Evolutionary conservation across 2,113 vertebrate species (phyloP).

Genomic region (Poicephalus meyeri): DNA sequence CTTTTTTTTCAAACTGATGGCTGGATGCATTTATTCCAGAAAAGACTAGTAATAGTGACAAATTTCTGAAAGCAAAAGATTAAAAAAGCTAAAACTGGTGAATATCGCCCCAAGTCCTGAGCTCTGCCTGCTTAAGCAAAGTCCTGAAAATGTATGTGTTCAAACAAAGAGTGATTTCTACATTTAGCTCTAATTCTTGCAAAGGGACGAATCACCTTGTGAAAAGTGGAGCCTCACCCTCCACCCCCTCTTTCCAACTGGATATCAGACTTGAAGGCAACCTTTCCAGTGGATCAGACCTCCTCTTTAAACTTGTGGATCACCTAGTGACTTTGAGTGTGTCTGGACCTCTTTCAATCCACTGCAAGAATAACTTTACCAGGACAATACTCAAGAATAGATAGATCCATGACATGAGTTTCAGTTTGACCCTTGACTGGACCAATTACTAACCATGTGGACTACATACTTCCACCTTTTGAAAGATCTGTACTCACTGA

Average conservation of each 20-base stretch:
- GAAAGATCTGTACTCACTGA: conserved; percentile 60
- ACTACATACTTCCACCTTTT: conserved; percentile 62
- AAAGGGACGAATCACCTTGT: conserved; percentile 68
- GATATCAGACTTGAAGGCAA: conserved; percentile 72
- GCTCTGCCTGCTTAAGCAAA: conserved; percentile 56
- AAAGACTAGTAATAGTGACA: background rate
- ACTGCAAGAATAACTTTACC: conserved; percentile 69
- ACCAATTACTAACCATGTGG: conserved; percentile 49
- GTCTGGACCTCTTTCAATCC: conserved; percentile 65
- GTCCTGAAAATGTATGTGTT: conserved; percentile 54
- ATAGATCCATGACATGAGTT: conserved; percentile 67
- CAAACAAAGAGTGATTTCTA: conserved; percentile 65
- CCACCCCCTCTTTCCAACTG: conserved; percentile 67
- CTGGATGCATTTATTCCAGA: background rate
- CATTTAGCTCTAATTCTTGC: conserved; percentile 72
- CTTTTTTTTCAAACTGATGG: background rate
- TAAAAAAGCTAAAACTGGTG: background rate
- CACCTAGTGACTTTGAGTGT: conserved; percentile 70
- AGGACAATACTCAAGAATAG: conserved; percentile 70
- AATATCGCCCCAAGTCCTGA: conserved; percentile 65
- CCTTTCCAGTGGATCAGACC: conserved; percentile 65
- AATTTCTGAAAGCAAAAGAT: background rate
- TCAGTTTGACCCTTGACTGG: conserved; percentile 53
- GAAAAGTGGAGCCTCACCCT: conserved; percentile 70
- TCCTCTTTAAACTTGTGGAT: conserved; percentile 69